These are phyloP conservation scores for Endomychus coccineus DNA, from an alignment of 2,888 invertebrate genomes.

Conservation along the genomic window DNA sequence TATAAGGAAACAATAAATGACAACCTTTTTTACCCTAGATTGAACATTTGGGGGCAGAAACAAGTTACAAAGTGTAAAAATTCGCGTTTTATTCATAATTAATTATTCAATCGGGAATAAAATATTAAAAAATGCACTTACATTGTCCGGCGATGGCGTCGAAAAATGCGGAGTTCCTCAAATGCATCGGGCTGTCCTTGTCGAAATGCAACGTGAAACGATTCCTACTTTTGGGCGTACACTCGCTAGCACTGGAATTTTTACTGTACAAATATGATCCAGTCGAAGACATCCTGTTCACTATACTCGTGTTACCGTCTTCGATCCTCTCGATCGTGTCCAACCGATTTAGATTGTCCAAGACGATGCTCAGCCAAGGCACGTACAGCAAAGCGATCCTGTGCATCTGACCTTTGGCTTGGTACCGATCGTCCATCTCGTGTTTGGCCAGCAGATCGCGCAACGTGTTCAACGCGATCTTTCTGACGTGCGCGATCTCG, in stretches of 20 bases:
- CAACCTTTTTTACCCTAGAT: too few relatives aligned
- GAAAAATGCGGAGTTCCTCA: constrained; percentile 67
- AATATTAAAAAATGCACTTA: constrained; percentile 32
- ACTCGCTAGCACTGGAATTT: constrained; percentile 46
- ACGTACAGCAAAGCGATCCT: constrained; percentile 85
- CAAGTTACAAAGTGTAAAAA: too few relatives aligned
- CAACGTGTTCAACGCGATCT: constrained; percentile 69
- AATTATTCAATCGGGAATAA: too few relatives aligned
- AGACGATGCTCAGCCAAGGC: constrained; percentile 81
- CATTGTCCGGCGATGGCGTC: constrained; percentile 66
- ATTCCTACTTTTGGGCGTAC: constrained; percentile 51
- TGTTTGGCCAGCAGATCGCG: constrained; percentile 89
- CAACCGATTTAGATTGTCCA: constrained; percentile 79
- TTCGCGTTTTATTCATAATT: too few relatives aligned
- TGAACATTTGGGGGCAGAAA: too few relatives aligned
- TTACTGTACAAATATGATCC: constrained; percentile 52
- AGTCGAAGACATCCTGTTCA: constrained; percentile 50
- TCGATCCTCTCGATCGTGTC: constrained; percentile 46
- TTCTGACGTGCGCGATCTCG: constrained; percentile 76
- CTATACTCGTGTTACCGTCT: constrained; percentile 38
- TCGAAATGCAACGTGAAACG: constrained; percentile 69
- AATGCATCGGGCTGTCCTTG: constrained; percentile 64
- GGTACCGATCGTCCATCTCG: constrained; percentile 81
- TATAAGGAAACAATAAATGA: too few relatives aligned
- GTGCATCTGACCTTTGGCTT: constrained; percentile 69